phyloP scores from a whole-genome alignment of 2,113 vertebrate species.

The Uropsilus gracilis region DNA sequence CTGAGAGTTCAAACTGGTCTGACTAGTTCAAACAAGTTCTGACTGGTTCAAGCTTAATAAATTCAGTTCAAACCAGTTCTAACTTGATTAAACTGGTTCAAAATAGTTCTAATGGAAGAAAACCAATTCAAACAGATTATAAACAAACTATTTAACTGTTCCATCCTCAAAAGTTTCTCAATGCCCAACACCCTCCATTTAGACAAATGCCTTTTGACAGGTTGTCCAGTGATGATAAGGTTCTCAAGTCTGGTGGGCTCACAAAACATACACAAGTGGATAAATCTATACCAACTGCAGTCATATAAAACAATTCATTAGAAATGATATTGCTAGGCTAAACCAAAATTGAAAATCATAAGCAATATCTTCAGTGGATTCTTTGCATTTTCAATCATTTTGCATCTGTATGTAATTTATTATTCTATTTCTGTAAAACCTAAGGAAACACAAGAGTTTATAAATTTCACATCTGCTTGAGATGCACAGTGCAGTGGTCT shows the following conservation, averaged over 20 bases:
- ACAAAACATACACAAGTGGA: not conserved
- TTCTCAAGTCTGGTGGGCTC: not conserved
- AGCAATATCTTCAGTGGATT: not conserved
- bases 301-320: not conserved
- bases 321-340: not conserved
- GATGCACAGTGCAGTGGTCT: not conserved
- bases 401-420: not conserved
- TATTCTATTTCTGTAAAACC: slow-evolving; percentile 1
- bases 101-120: no score
- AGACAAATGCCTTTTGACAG: not conserved
- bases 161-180: not conserved
- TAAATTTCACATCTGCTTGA: slow-evolving; percentile 5
- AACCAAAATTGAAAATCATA: slow-evolving; percentile 14
- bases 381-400: not conserved
- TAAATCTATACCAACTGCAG: not conserved
- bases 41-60: no score
- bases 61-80: no score
- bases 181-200: not conserved
- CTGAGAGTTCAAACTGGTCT: no score
- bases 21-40: no score
- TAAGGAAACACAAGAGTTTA: not conserved
- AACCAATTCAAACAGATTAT: no score
- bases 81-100: no score
- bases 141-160: no score
- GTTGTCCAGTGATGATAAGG: not conserved